These are phyloP conservation scores for Pyralis farinalis DNA, from an alignment of 2,888 invertebrate genomes.

Conservation along the genomic window DNA sequence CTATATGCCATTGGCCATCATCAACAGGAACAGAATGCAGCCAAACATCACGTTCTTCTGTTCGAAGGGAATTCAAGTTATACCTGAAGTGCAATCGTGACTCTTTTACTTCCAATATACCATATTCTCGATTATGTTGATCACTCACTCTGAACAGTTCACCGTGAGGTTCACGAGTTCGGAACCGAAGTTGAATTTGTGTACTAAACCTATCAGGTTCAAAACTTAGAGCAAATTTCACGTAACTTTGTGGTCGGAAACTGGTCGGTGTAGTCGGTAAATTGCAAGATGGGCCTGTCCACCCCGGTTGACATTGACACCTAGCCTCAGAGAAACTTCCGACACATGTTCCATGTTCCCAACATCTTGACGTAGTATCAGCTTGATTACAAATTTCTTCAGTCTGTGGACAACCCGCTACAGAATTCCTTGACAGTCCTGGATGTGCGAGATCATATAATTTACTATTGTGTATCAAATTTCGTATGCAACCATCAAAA, in stretches of 20 bases:
- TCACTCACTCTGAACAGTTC: conserved; percentile 96
- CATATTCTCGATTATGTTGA: conserved; percentile 96
- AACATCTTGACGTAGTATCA: conserved; percentile 91
- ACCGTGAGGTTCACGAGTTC: conserved; percentile 95
- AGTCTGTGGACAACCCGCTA: conserved; percentile 95
- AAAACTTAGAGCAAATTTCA: conserved; percentile 97
- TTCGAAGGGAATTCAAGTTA: conserved; percentile 94
- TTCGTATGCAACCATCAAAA: conserved; percentile 97
- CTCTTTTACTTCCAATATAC: conserved; percentile 94
- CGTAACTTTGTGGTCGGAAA: conserved; percentile 96
- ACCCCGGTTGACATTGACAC: conserved; percentile 97
- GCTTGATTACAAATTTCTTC: conserved; percentile 95
- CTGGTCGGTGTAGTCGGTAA: conserved; percentile 94
- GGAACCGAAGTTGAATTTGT: conserved; percentile 95
- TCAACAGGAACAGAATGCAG: conserved; percentile 94
- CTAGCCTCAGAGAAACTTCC: conserved; percentile 93
- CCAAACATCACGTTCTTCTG: conserved; percentile 95
- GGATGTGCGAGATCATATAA: conserved; percentile 97
- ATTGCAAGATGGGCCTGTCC: conserved; percentile 94
- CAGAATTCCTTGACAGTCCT: conserved; percentile 91
- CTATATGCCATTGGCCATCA: conserved; percentile 98
- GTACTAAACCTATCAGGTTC: conserved; percentile 96
- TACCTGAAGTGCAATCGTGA: conserved; percentile 94
- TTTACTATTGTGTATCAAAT: conserved; percentile 97
- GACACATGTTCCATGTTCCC: conserved; percentile 97